Base-by-base conservation (phyloP, 2,113 vertebrate species). In the Daubentonia madagascariensis region DNA sequence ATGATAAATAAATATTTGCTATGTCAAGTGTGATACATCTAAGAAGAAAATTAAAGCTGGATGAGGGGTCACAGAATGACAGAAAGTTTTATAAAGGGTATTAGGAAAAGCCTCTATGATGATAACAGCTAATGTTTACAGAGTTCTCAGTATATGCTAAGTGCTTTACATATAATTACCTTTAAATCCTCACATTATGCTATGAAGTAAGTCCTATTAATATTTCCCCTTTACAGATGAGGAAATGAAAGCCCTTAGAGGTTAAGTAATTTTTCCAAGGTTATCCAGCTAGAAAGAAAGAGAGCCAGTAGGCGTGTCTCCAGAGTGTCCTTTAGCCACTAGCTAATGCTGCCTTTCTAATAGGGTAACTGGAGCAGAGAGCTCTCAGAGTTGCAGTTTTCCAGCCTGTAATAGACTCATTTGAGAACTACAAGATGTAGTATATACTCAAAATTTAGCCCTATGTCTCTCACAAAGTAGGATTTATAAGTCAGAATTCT, bases 41-140 rank as follows among this genome's bases (percentile, higher is more conserved):
- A 88, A 93, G 85, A 57, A 87, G n/a, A 88, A 96, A 93, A 88
- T 61, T 93, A 54, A 85, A 68, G 1, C 50, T 54, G 30, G 35
- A 30, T 45, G 32, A 85, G 17, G 17, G 73, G 1, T 88, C 68
- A 87, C 48, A 79, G 30, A 91, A 86, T 67, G 61, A 59, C 14
- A 61, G 73, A 67, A 85, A 80, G 37, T 72, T 89, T 96, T 92
- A 22, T 43, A 63, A 90, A 94, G 8, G 11, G 8, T 40, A 30
- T 52, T 87, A 84, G 50, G 30, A 93, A 91, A 79, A 63, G 7
- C 54, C 12, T 78, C 18, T 67, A n/a, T 85, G 72, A 78, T 85
- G 72, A 61, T 63, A 80, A 91, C 37, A 80, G 57, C 63, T 85
- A 57, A 48, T 85, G 23, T 45, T 43, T 67, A 87, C 9, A 37